Evolutionary conservation across 2,888 invertebrate genomes (phyloP).

Genomic region (Drosophila quinaria): DNA sequence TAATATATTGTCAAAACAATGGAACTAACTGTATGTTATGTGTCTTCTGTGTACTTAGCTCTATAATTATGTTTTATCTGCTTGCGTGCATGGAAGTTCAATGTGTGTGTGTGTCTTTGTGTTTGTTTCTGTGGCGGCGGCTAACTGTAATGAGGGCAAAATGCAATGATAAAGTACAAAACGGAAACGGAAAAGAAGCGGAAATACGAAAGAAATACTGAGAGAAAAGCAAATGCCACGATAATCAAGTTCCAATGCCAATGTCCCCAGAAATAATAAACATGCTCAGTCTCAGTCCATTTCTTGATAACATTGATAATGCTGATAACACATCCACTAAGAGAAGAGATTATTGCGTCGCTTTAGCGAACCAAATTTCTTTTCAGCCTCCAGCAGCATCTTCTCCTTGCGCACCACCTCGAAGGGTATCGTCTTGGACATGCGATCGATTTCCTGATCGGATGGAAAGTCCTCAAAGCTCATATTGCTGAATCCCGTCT

Average conservation of each 20-base stretch:
- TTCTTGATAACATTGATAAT: conserved; percentile 1
- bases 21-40: conserved; percentile 5
- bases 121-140: conserved; percentile 38
- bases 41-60: conserved; percentile 14
- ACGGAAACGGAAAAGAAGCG: conserved; percentile 8
- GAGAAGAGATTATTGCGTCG: conserved; percentile 87
- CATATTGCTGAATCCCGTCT: conserved; percentile 90
- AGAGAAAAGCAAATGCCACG: conserved; percentile 21
- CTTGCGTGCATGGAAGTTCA: conserved; percentile 55
- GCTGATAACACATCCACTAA: conserved; percentile 24
- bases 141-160: conserved; percentile 49
- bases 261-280: not conserved
- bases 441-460: conserved; percentile 87
- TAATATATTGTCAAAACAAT: not conserved
- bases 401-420: conserved; percentile 88
- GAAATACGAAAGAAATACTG: conserved; percentile 16
- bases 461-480: conserved; percentile 91
- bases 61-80: conserved; percentile 11
- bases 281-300: conserved; percentile 15
- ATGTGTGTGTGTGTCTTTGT: conserved; percentile 34
- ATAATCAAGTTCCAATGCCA: not conserved
- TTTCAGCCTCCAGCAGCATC: conserved; percentile 86
- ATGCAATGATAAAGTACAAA: conserved; percentile 43
- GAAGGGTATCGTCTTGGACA: conserved; percentile 87
- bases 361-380: conserved; percentile 86